Evolutionary conservation across 1,140 invertebrate species (phyloP).

Genomic region (Macrosteles quadrilineatus): DNA sequence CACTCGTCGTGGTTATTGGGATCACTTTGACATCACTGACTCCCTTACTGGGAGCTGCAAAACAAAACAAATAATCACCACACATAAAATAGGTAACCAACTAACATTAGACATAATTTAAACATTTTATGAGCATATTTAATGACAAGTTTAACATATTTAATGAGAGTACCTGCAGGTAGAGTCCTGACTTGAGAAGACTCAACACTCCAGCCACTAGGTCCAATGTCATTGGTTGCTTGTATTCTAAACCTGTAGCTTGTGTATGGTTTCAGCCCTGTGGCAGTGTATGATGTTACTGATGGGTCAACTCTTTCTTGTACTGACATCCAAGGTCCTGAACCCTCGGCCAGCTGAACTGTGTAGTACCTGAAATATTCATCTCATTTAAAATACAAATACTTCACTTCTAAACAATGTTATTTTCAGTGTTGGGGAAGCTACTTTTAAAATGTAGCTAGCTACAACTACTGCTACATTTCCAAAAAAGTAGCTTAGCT

Average conservation of each 20-base stretch:
- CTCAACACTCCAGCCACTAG: slow-evolving; percentile 86
- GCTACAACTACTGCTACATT: no score
- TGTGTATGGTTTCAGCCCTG: slow-evolving; percentile 84
- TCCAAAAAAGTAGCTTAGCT: no score
- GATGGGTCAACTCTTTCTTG: slow-evolving; percentile 82
- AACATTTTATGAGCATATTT: slow-evolving; percentile 27
- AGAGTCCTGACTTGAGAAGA: slow-evolving; percentile 86
- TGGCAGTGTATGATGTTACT: slow-evolving; percentile 79
- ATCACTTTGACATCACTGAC: slow-evolving; percentile 83
- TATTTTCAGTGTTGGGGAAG: no score
- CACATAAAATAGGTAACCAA: not conserved
- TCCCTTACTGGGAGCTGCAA: slow-evolving; percentile 77
- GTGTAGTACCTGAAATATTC: slow-evolving; percentile 79
- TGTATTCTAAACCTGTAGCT: slow-evolving; percentile 92
- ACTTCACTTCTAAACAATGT: no score
- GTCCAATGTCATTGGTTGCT: slow-evolving; percentile 95
- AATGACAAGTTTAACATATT: not conserved
- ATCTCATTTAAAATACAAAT: slow-evolving; percentile 41
- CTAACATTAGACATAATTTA: slow-evolving; percentile 31
- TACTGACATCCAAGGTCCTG: slow-evolving; percentile 77
- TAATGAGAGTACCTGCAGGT: slow-evolving; percentile 63
- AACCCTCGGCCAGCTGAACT: slow-evolving; percentile 83
- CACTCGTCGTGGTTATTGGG: slow-evolving; percentile 88
- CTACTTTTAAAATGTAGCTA: no score
- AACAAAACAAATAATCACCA: slow-evolving; percentile 35